A percentile compares a stretch with the other conserved stretches of the same genome.
These are phyloP conservation scores for Myathropa florea DNA, from an alignment of 2,888 invertebrate genomes.

Conservation along the genomic window DNA sequence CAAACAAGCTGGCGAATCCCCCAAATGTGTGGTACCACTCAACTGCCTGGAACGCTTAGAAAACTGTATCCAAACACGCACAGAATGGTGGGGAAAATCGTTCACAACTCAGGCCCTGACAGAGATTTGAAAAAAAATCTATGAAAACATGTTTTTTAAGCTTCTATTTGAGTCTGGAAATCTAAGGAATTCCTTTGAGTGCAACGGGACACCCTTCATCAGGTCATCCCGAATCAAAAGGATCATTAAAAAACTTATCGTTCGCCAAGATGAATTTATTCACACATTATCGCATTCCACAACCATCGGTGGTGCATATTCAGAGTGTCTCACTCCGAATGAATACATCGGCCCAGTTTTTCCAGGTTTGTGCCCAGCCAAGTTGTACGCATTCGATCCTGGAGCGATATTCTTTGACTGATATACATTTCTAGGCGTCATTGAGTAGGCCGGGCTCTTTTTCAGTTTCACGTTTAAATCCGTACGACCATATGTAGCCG, in stretches of 20 bases:
- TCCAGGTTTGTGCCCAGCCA: constrained; percentile 77
- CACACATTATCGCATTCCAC: constrained; percentile 77
- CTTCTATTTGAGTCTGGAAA: too few relatives aligned
- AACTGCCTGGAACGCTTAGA: too few relatives aligned
- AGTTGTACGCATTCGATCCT: constrained; percentile 77
- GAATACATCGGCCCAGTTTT: constrained; percentile 75
- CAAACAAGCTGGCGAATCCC: too few relatives aligned
- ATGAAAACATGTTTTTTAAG: too few relatives aligned
- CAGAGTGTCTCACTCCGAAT: constrained; percentile 77
- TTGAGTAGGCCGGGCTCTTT: constrained; percentile 75
- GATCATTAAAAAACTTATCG: too few relatives aligned
- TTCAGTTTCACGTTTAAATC: constrained; percentile 73
- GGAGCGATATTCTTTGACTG: constrained; percentile 72
- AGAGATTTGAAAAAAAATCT: too few relatives aligned
- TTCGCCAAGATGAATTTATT: neutral
- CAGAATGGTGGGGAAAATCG: too few relatives aligned
- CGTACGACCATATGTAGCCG: constrained; percentile 76
- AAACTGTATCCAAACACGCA: too few relatives aligned
- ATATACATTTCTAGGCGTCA: constrained; percentile 72
- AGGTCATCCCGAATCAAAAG: neutral
- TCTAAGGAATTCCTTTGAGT: too few relatives aligned
- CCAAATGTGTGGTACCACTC: too few relatives aligned
- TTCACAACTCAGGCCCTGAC: too few relatives aligned
- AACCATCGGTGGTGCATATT: constrained; percentile 78
- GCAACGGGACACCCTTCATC: too few relatives aligned